Conservation (phyloP, 2,797 vertebrate species). For the Anableps anableps region DNA sequence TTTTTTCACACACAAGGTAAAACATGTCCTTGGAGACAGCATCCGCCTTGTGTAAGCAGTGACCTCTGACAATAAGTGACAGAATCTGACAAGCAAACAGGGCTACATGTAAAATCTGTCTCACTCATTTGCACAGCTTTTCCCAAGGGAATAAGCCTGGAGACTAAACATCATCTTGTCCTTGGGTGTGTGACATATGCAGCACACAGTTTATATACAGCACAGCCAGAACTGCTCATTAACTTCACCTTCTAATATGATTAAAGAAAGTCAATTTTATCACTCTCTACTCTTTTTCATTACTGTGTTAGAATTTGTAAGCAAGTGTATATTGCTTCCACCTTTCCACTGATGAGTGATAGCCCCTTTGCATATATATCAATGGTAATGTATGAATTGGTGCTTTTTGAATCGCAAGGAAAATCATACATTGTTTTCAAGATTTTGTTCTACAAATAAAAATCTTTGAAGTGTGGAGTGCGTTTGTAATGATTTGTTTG, state of each 20-base stretch:
- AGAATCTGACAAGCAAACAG: slow-evolving; percentile 77
- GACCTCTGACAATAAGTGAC: slow-evolving; percentile 79
- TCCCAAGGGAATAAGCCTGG: slow-evolving; percentile 50
- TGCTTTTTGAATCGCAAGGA: not conserved
- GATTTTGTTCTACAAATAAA: not conserved
- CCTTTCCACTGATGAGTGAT: slow-evolving; percentile 23
- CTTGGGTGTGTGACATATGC: slow-evolving; percentile 32
- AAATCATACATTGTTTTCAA: not conserved
- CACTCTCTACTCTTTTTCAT: not conserved
- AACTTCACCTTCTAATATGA: not conserved
- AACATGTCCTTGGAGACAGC: slow-evolving; percentile 68
- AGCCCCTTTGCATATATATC: slow-evolving; percentile 1
- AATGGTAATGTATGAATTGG: not conserved
- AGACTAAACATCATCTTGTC: slow-evolving; percentile 51
- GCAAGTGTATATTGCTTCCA: slow-evolving; percentile 15
- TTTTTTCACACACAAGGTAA: slow-evolving; percentile 61
- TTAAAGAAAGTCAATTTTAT: slow-evolving; percentile 7
- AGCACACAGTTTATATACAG: slow-evolving; percentile 14
- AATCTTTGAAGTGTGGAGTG: not conserved
- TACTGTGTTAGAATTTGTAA: slow-evolving; percentile 18
- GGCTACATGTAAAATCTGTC: slow-evolving; percentile 74
- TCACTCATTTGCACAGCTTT: slow-evolving; percentile 77
- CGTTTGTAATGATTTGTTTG: not conserved
- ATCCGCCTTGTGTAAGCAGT: slow-evolving; percentile 70
- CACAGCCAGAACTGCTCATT: slow-evolving; percentile 15